These are phyloP conservation scores for Esperia sulphurella DNA, from an alignment of 2,888 invertebrate genomes.

Conservation along the genomic window DNA sequence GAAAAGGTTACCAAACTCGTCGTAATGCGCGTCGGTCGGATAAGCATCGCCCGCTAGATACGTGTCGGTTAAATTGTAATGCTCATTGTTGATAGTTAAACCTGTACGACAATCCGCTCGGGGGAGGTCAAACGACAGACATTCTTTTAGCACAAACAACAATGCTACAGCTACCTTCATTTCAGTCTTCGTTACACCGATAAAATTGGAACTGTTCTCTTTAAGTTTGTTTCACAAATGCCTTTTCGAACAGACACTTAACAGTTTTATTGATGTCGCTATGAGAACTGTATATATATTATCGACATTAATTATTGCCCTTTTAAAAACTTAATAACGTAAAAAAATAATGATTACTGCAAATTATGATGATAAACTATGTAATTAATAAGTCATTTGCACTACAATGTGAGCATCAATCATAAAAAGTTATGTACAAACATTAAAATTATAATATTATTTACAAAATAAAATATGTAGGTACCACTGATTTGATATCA, in stretches of 20 bases:
- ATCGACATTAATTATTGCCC: conserved; percentile 2
- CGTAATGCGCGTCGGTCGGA: conserved; percentile 59
- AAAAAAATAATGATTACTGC: background rate
- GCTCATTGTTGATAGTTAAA: conserved; percentile 47
- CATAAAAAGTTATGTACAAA: background rate
- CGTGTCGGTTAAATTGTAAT: conserved; percentile 40
- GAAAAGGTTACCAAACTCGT: conserved; percentile 55
- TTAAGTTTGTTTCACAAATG: background rate
- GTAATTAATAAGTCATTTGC: conserved; percentile 2
- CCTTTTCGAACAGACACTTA: background rate
- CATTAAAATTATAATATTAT: background rate
- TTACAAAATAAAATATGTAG: no score
- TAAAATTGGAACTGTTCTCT: background rate
- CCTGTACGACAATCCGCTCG: conserved; percentile 37
- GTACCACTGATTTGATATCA: no score
- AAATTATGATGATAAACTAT: background rate
- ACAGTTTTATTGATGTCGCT: background rate
- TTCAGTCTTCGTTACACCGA: background rate
- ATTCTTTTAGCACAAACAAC: conserved; percentile 23
- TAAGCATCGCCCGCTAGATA: conserved; percentile 43
- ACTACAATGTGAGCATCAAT: background rate
- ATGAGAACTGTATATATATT: background rate
- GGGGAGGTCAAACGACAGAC: conserved; percentile 52
- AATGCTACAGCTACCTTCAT: conserved; percentile 31
- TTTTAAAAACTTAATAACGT: conserved; percentile 1